Conservation (phyloP, 2,113 vertebrate species). For the Thryonomys swinderianus region DNA sequence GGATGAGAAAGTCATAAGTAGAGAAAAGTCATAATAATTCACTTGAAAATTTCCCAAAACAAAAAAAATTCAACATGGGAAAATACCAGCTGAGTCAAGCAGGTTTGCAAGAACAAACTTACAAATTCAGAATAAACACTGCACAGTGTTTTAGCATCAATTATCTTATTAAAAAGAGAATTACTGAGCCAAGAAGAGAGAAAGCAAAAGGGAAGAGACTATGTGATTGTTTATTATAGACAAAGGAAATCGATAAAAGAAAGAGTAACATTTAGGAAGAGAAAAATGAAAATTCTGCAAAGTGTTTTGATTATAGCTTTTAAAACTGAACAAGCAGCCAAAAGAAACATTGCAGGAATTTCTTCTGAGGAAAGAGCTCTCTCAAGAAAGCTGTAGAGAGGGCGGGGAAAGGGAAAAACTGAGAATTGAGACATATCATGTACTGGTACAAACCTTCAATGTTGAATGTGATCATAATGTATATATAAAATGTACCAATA, state of each 20-base stretch:
- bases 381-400: background rate
- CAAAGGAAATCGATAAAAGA: constrained; percentile 13
- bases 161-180: constrained; percentile 13
- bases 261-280: background rate
- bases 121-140: background rate
- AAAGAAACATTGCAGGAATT: background rate
- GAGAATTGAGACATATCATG: no score
- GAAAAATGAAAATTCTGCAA: background rate
- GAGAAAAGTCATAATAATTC: background rate
- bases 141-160: background rate
- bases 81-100: background rate
- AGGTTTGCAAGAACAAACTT: background rate
- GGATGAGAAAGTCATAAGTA: background rate
- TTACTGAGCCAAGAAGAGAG: background rate
- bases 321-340: constrained; percentile 6
- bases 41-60: background rate
- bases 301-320: background rate
- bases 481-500: no score
- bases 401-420: no score
- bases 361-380: background rate
- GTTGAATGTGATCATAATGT: no score
- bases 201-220: background rate
- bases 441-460: no score
- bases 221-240: background rate
- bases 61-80: background rate